These are phyloP conservation scores for Leptinotarsa rubiginosa DNA, from an alignment of 2,888 invertebrate species.

Conservation along the genomic window DNA sequence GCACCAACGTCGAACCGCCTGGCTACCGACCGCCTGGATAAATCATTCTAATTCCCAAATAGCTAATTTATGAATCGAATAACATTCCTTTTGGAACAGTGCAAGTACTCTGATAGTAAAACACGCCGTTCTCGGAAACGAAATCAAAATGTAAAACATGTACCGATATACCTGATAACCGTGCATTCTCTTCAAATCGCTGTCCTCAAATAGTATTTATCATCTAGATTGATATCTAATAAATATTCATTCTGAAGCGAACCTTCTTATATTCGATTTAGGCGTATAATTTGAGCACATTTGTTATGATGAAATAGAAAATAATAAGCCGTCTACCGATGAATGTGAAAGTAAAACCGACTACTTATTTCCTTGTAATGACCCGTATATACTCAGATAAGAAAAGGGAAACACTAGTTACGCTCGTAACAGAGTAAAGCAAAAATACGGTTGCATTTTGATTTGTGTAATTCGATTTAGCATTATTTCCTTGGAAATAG, in stretches of 20 bases:
- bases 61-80: too few species aligned
- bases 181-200: constrained; percentile 1
- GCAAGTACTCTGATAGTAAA: neutral
- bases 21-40: too few species aligned
- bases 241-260: constrained; percentile 23
- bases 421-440: neutral
- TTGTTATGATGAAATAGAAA: constrained; percentile 34
- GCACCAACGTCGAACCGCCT: too few species aligned
- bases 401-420: constrained; percentile 32
- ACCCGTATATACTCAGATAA: constrained; percentile 36
- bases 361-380: constrained; percentile 34
- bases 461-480: constrained; percentile 10
- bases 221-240: constrained; percentile 19
- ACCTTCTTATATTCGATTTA: constrained; percentile 21
- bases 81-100: too few species aligned
- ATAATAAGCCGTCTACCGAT: constrained; percentile 30
- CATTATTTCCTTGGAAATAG: neutral
- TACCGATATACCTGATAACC: neutral
- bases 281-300: constrained; percentile 27
- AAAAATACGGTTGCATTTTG: constrained; percentile 14
- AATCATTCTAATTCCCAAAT: too few species aligned
- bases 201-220: constrained; percentile 8
- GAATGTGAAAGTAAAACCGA: constrained; percentile 41
- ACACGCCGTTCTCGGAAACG: neutral
- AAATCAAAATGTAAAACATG: constrained; percentile 16